Base-by-base conservation (phyloP, 2,113 vertebrate species). In the Tapirus terrestris region DNA sequence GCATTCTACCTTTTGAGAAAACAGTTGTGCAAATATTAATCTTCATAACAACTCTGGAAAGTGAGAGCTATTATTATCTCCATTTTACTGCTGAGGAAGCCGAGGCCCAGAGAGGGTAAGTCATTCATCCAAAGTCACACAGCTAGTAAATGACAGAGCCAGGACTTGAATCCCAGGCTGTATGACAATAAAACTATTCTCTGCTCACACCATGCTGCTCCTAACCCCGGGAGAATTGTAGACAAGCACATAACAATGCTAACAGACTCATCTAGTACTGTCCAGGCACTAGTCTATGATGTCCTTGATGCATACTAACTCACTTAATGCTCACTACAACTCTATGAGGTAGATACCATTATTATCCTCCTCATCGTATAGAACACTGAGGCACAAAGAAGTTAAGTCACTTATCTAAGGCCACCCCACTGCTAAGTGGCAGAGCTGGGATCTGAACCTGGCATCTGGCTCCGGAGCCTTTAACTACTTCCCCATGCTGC, bases 111-210 rank as follows among this genome's bases (percentile, higher is more conserved):
- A 96, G n/a, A 97, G 20, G 39, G 7, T 86, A 95, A 89, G 43
- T 68, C 33, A 80, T 86, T 95, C 63, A 96, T 60, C 27, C 81
- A 91, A 97, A 96, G 79, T 60, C 45, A 90, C 73, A 93, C 58
- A 87, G 91, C 39, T 82, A 89, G 13, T 90, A 84, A 95, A 61
- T 45, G 36, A 9, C 27, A 92, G 79, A 89, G 36, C 75, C 92
- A 83, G 83, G 53, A 83, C 79, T 81, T 82, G 87, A 89, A 94
- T 83, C 31, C 45, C 43, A 82, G 20, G 48, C 53, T 75, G 4
- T 45, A 20, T 77, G 88, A 92, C 23, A 89, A 81, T 53, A 89
- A 75, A 92, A 48, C 45, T 70, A 31, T 56, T 67, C 10, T 73
- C 45, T 63, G 16, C 18, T 84, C 16, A 85, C 4, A n/a, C 39